Evolutionary conservation across 1,140 invertebrate genomes (phyloP), one percentile per base, ranked within the genome.

Genomic region (Mercenaria mercenaria): DNA sequence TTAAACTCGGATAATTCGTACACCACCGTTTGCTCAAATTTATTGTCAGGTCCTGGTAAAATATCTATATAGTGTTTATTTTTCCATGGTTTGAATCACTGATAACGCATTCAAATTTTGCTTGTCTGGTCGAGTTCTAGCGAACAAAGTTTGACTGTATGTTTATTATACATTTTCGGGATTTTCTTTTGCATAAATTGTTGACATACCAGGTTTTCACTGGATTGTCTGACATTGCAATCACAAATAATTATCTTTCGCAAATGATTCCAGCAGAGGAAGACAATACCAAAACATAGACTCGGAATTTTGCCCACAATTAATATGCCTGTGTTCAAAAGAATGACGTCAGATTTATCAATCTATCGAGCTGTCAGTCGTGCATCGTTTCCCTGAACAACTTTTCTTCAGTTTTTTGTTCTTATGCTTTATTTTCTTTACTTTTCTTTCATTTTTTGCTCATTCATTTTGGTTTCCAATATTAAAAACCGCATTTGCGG

Each of bases 211-310:
- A 50, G 34, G 74, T 43, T 77, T 77, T 77, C 74, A 77, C 23
- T 26, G 15, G 74, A 50, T 47, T 29, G 50, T 47, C 41, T 47
- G 74, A 77, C 74, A 77, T 50, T 50, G 41, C 41, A 77, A 77
- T 77, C 74, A 77, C 69, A 77, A 47, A 52, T 77, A 47, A 77
- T 77, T 77, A 77, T 77, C 74, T 77, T 41, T 18, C 23, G 41
- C 69, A 47, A 74, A 74, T 74, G 23, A 41, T 26, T 74, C 37
- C 69, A 18, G 37, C 69, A 74, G 69, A 74, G 23, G 69, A 74
- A 74, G 26, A 74, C 69, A 74, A 74, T 74, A 74, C 69, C 13
- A 77, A 77, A 77, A 77, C 41, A 77, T 50, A 47, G 26, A 77
- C 74, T 26, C 37, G 43, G 74, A 77, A 77, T 3, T 77, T 77